Base-by-base conservation (phyloP, 1,140 invertebrate genomes). In the Oryzaephilus surinamensis region DNA sequence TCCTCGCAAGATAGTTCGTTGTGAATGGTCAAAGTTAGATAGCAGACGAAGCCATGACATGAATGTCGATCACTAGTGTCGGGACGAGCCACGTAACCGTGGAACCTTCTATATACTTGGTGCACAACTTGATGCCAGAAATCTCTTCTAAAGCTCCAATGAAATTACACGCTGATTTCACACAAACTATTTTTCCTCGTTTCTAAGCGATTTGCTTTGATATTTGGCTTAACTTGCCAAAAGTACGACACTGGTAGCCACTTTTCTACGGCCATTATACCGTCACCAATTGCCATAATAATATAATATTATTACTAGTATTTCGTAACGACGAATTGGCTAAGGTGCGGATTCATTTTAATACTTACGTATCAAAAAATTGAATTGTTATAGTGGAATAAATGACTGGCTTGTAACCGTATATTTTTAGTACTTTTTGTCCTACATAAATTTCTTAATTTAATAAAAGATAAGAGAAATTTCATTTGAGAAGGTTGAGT, bases 141-240 rank as follows among this genome's bases (percentile, higher is more conserved):
- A 37, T 44, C 42, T 32, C 15, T 31, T 38, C 35, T 33, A 44
- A 34, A 34, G 42, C 42, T 28, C 33, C 42, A 44, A 44, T 44
- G 42, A 44, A 44, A 44, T 44, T 44, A 44, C 42, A 44, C 42
- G 30, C 41, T 43, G 41, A 43, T 43, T 43, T 43, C 41, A 43
- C 41, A 32, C 32, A 20, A 43, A 38, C 41, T 43, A 43, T 44
- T 44, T 44, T 44, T 38, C 36, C 31, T 32, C 30, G 41, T 44
- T 44, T 44, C 42, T 44, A 30, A 38, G 35, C 42, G 36, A 44
- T 44, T 44, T 38, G 31, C 26, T 38, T 32, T 16, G 35, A 35
- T 42, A 23, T 35, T 19, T 35, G 32, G 16, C 23, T 20, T 35
- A 21, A 23, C 11, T 11, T 15, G 30, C 30, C 30, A 31, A 17